Conservation (phyloP, 1,140 invertebrate genomes). For the Galendromus occidentalis region DNA sequence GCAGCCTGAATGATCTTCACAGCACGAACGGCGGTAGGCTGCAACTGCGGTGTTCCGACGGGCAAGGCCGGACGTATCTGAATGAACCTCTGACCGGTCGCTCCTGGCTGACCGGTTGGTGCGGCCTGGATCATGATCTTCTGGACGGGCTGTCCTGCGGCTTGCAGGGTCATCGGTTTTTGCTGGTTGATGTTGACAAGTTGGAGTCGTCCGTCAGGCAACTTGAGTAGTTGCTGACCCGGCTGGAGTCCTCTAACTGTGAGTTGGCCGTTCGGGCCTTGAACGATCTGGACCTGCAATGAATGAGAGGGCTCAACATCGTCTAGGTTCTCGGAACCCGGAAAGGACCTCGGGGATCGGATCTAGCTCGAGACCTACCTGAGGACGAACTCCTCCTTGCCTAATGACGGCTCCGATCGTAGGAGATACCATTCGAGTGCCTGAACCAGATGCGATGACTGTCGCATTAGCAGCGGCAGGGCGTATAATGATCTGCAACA, state of each 20-base stretch:
- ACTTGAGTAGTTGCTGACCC: constrained; percentile 77
- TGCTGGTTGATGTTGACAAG: constrained; percentile 43
- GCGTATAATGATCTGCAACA: too few species aligned
- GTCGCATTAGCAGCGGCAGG: constrained; percentile 7
- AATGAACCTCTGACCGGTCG: constrained; percentile 18
- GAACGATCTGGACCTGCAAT: constrained; percentile 62
- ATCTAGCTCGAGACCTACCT: too few species aligned
- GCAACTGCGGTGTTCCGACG: neutral
- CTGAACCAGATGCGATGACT: neutral
- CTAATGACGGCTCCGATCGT: too few species aligned
- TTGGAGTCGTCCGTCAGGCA: constrained; percentile 78
- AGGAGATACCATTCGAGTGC: too few species aligned
- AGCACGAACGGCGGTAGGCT: constrained; percentile 9
- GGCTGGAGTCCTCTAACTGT: constrained; percentile 72
- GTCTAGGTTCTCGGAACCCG: too few species aligned
- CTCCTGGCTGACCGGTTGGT: constrained; percentile 14
- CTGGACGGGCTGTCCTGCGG: constrained; percentile 19
- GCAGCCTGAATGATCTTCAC: constrained; percentile 18
- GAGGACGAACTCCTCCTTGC: too few species aligned
- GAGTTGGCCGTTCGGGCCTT: constrained; percentile 67
- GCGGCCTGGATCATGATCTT: constrained; percentile 17
- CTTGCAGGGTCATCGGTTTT: constrained; percentile 20
- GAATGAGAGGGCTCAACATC: neutral
- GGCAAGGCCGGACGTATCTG: constrained; percentile 17
- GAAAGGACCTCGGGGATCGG: neutral